These are phyloP conservation scores for Coendou prehensilis DNA, from an alignment of 2,797 vertebrate species.

Conservation along the genomic window DNA sequence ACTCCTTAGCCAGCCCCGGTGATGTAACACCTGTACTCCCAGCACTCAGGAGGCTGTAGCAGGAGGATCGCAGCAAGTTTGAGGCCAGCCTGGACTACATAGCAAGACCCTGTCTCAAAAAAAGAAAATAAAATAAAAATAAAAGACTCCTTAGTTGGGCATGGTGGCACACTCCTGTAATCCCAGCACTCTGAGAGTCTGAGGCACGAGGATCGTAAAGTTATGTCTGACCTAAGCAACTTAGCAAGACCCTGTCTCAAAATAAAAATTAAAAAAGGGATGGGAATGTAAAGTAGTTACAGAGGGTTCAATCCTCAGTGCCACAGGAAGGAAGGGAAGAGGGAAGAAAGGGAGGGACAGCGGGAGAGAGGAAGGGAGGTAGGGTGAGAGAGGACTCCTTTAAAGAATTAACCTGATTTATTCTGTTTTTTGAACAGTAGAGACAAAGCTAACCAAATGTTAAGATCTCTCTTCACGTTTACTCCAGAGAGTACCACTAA, in stretches of 20 bases:
- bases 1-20: background rate
- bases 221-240: background rate
- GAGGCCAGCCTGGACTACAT: background rate
- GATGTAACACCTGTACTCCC: background rate
- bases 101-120: background rate
- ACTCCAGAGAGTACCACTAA: background rate
- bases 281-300: background rate
- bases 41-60: background rate
- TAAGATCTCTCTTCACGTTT: background rate
- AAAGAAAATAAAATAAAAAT: background rate
- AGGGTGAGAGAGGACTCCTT: background rate
- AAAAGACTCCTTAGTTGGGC: background rate
- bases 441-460: conserved; percentile 2
- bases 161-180: background rate
- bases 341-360: background rate
- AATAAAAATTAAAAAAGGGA: background rate
- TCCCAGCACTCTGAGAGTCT: background rate
- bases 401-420: conserved; percentile 5
- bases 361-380: too few relatives aligned
- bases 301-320: background rate
- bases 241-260: background rate
- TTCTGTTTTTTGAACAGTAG: conserved; percentile 21
- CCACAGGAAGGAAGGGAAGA: background rate
- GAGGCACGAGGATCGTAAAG: background rate
- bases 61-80: background rate